A percentile compares a stretch with the other conserved stretches of the same genome.
Conservation (phyloP, 2,113 vertebrate genomes). For the Psephotus haematonotus region DNA sequence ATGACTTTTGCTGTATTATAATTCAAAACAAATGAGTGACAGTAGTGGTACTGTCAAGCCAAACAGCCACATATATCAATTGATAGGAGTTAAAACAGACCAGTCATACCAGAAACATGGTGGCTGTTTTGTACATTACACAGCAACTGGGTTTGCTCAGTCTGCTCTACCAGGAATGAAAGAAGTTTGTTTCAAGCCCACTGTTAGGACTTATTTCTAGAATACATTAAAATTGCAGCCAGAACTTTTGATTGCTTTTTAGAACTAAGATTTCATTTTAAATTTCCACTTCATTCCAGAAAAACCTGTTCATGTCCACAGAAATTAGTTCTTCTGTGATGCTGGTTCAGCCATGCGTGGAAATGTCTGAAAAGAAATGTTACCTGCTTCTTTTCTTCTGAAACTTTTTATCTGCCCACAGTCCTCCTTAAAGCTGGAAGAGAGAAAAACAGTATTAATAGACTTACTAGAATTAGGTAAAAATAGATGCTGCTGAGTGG, state of each 20-base stretch:
- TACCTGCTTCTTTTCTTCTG: not conserved
- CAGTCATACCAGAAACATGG: not conserved
- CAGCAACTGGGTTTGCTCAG: not conserved
- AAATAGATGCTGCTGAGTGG: not conserved
- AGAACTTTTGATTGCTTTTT: not conserved
- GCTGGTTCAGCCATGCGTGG: not conserved
- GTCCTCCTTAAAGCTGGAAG: not conserved
- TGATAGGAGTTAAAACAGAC: not conserved
- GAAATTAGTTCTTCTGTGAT: not conserved
- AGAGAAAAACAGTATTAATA: not conserved
- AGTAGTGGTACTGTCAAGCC: not conserved
- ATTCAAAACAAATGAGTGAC: not conserved
- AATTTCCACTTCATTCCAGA: not conserved
- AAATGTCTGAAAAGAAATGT: rapidly evolving
- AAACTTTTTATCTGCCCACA: not conserved
- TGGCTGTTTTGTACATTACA: not conserved
- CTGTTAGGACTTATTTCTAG: not conserved
- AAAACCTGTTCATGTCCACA: not conserved
- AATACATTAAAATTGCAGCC: not conserved
- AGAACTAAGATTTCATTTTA: not conserved
- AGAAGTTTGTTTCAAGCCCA: not conserved
- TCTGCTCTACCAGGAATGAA: not conserved
- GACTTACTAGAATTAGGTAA: not conserved
- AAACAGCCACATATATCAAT: not conserved
- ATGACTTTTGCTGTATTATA: not conserved